Evolutionary conservation across 2,888 invertebrate genomes (phyloP).

Genomic region (Ellobium chinense): DNA sequence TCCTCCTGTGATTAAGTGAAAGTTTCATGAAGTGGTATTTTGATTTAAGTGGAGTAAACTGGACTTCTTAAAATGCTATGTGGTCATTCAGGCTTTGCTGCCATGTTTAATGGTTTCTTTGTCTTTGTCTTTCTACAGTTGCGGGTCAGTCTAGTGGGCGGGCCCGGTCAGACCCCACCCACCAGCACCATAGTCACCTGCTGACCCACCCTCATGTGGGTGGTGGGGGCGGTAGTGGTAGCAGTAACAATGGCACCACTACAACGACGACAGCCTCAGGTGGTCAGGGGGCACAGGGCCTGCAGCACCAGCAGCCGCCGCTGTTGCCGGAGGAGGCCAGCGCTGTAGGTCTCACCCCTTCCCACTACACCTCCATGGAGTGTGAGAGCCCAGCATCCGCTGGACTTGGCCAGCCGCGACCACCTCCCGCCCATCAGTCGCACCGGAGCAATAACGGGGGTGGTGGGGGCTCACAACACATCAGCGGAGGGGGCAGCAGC

Average conservation of each 20-base stretch:
- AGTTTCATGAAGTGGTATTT: too few relatives aligned
- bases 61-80: too few relatives aligned
- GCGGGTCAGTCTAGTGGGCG: conserved; percentile 71
- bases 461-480: conserved; percentile 11
- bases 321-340: conserved; percentile 2
- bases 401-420: conserved; percentile 47
- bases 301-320: not conserved
- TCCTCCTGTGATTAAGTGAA: too few relatives aligned
- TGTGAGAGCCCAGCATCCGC: conserved; percentile 64
- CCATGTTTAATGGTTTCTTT: too few relatives aligned
- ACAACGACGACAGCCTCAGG: conserved; percentile 18
- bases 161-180: conserved; percentile 77
- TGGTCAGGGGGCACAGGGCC: not conserved
- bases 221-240: not conserved
- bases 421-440: conserved; percentile 29
- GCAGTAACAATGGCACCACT: conserved; percentile 10
- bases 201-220: conserved; percentile 67
- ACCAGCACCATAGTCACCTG: conserved; percentile 76
- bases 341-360: not conserved
- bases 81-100: too few relatives aligned
- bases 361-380: conserved; percentile 66
- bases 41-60: too few relatives aligned
- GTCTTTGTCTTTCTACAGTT: conserved; percentile 44
- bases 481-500: not conserved
- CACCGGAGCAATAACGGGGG: not conserved